A percentile compares a stretch with the other conserved stretches of the same genome.
phyloP scores from a whole-genome alignment of 2,888 invertebrate species.

The Scaptomyza flava region DNA sequence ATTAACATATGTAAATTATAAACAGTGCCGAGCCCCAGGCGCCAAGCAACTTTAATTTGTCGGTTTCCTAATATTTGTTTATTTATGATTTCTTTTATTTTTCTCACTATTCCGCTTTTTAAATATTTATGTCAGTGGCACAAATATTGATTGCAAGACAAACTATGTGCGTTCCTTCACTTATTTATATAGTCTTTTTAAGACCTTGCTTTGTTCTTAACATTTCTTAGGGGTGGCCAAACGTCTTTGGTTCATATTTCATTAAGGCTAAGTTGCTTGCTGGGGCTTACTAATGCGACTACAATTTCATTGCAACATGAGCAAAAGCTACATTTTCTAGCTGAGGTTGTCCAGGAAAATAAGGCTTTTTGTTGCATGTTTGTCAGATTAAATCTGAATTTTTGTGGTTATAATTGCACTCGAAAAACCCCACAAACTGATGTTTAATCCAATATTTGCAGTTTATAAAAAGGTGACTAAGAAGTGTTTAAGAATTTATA shows the following conservation, averaged over 20 bases:
- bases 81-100: constrained; percentile 6
- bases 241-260: constrained; percentile 2
- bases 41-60: constrained; percentile 38
- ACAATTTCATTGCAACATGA: neutral
- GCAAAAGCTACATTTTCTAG: too few species aligned
- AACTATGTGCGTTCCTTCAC: constrained; percentile 17
- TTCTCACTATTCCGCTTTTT: neutral
- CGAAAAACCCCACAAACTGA: constrained; percentile 9
- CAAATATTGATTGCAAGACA: constrained; percentile 72
- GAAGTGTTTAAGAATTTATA: neutral
- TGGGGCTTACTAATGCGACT: neutral
- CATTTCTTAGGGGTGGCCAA: constrained; percentile 1
- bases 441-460: constrained; percentile 19
- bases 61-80: constrained; percentile 16
- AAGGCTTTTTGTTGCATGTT: too few species aligned
- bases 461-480: neutral
- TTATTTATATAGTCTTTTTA: constrained; percentile 18
- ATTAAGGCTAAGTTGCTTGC: neutral
- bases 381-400: too few species aligned
- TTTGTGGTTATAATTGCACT: too few species aligned
- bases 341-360: too few species aligned
- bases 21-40: constrained; percentile 41
- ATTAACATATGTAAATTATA: constrained; percentile 69
- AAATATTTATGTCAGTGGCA: constrained; percentile 66
- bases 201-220: constrained; percentile 29